Base-by-base conservation (phyloP, 2,888 invertebrate genomes). In the Lithophane socia region DNA sequence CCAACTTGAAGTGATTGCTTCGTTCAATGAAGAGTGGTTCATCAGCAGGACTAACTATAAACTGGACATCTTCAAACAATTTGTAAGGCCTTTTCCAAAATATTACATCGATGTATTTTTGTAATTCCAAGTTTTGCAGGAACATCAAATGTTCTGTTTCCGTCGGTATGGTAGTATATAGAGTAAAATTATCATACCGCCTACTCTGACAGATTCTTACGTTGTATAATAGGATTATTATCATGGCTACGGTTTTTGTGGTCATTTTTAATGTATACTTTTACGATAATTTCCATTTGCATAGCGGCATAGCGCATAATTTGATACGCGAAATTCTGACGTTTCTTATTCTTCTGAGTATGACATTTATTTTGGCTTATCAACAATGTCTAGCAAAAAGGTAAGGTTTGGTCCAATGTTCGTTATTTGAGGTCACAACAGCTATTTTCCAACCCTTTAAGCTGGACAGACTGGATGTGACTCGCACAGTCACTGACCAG, bases 71-170 rank as follows among this genome's bases (percentile, higher is more conserved):
- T 24, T 91, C 87, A 73, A 87, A 89, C 52, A 96, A 74, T 74
- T 92, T 94, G 1, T 84, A 83, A 0, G 95, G 95, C 37, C 87
- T 92, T 58, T 89, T 92, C 94, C 94, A 95, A 81, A 94, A 96
- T 0, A 90, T 75, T 9, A 94, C 78, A 60, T 95, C 90, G 0
- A 95, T 86, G 47, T 95, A 95, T 77, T 92, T 94, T 60, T 92
- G 87, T 0, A 75, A 75, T 3, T 92, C 91, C 44, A 95, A 79
- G 79, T 92, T 94, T 71, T 92, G 91, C 10, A 96, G 82, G 76
- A 95, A 95, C 21, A 90, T 91, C 80, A 95, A 86, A 52, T 96
- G 95, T 1, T 91, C 91, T 2, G 80, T 65, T 0, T 92, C 90
- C 0, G 75, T 82, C 0, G 95, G 94, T 0, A 83, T 58, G 0